Evolutionary conservation across 2,888 invertebrate species (phyloP).

Genomic region (Dyspetes luteomarginatus): DNA sequence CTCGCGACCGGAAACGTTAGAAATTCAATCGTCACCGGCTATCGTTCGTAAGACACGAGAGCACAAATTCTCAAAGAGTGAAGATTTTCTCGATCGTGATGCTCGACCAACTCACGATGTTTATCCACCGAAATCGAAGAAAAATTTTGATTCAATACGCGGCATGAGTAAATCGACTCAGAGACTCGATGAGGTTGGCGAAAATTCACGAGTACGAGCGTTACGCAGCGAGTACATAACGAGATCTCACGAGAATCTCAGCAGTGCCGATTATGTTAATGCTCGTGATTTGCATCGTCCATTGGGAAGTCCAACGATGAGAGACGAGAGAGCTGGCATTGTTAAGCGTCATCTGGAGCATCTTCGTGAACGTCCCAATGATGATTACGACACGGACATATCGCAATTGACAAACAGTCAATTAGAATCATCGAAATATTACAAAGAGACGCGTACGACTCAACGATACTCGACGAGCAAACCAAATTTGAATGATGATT

Average conservation of each 20-base stretch:
- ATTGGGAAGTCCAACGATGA: slow-evolving; percentile 58
- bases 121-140: slow-evolving; percentile 76
- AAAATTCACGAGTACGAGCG: slow-evolving; percentile 73
- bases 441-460: slow-evolving; percentile 77
- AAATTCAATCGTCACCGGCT: slow-evolving; percentile 69
- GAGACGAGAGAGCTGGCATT: slow-evolving; percentile 73
- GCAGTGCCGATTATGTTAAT: slow-evolving; percentile 77
- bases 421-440: slow-evolving; percentile 77
- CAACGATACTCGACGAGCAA: slow-evolving; percentile 76
- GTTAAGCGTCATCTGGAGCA: slow-evolving; percentile 75
- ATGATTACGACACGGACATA: slow-evolving; percentile 82
- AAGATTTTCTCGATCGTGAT: slow-evolving; percentile 76
- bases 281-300: slow-evolving; percentile 79
- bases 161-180: slow-evolving; percentile 81
- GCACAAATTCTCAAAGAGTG: slow-evolving; percentile 79
- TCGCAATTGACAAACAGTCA: slow-evolving; percentile 81
- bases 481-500: slow-evolving; percentile 76
- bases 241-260: slow-evolving; percentile 80
- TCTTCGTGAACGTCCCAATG: slow-evolving; percentile 77
- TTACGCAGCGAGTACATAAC: slow-evolving; percentile 77
- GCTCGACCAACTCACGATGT: slow-evolving; percentile 69
- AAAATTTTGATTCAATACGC: slow-evolving; percentile 77
- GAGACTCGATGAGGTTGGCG: slow-evolving; percentile 78
- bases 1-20: slow-evolving; percentile 20
- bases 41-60: slow-evolving; percentile 73